Base-by-base conservation (phyloP, 2,888 invertebrate species). In the Drosophila prostipennis region DNA sequence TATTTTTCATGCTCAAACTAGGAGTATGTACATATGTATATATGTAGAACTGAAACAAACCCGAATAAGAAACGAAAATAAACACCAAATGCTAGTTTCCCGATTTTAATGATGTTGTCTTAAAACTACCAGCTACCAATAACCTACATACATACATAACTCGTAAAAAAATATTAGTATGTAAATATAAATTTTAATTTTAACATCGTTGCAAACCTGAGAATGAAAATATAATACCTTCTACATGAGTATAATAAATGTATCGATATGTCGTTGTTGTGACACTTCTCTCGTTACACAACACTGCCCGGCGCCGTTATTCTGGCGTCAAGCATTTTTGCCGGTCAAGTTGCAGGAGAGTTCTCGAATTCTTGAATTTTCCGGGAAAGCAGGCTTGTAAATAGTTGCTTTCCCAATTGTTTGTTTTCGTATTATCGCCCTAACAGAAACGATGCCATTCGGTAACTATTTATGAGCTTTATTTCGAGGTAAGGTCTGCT, bases 221-320 rank as follows among this genome's bases (percentile, higher is more conserved):
- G 0, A 10, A 5, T 11, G 6, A n/a, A 37, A 26, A 26, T 26
- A 6, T 10, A n/a, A 19, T 19, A 19, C 19, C 19, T 19, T 19
- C 19, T 23, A 23, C 3, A 23, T 3, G 23, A 23, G 23, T 23
- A 23, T 23, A 23, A 45, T 3, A 7, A 29, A 16, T n/a, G 8
- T 32, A 6, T 16, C 49, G 32, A 49, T 16, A 34, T 43, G 0
- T 26, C 8, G 2, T 26, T n/a, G 48, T 6, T 26, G 26, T 48
- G 16, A n/a, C 14, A n/a, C 4, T 6, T 46, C 2, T 8, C 2
- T 7, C 42, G 14, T 16, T 71, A 39, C 14, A 10, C 64, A 68
- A 26, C 76, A 72, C 78, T 65, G 13, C 2, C 49, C 48, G 73
- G 40, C 70, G 61, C 73, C 76, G 70, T 78, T 73, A 78, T 36